Percentiles rank a stretch among this genome's conserved stretches.
These are phyloP conservation scores for Halichoerus grypus DNA, from an alignment of 2,113 vertebrate species.

Conservation along the genomic window DNA sequence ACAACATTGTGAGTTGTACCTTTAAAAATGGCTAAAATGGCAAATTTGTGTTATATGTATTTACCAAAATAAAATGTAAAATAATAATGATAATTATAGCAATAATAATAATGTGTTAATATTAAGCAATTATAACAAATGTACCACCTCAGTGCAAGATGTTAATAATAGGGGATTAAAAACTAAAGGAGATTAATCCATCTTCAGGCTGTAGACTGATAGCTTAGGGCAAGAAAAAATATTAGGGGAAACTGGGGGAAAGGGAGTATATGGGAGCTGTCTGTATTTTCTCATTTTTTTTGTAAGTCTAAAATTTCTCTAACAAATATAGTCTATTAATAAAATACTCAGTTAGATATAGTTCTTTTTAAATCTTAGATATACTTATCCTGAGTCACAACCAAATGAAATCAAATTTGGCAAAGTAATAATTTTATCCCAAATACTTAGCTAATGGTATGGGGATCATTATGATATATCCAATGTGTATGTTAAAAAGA, in stretches of 20 bases:
- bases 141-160: background rate
- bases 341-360: background rate
- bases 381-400: background rate
- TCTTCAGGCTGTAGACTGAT: background rate
- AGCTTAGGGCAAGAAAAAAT: background rate
- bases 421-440: background rate
- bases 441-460: background rate
- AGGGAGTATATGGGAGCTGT: background rate
- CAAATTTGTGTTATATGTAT: background rate
- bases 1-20: background rate
- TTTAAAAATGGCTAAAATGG: background rate
- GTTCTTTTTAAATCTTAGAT: background rate
- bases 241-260: background rate
- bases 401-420: background rate
- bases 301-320: background rate
- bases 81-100: background rate
- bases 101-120: background rate
- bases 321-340: background rate
- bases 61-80: background rate
- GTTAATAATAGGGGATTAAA: background rate
- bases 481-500: background rate
- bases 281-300: background rate
- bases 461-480: background rate
- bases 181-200: background rate
- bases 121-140: background rate